Evolutionary conservation across 2,888 invertebrate species (phyloP), one percentile per base, ranked within the genome.

Genomic region (Philereme vetulata): DNA sequence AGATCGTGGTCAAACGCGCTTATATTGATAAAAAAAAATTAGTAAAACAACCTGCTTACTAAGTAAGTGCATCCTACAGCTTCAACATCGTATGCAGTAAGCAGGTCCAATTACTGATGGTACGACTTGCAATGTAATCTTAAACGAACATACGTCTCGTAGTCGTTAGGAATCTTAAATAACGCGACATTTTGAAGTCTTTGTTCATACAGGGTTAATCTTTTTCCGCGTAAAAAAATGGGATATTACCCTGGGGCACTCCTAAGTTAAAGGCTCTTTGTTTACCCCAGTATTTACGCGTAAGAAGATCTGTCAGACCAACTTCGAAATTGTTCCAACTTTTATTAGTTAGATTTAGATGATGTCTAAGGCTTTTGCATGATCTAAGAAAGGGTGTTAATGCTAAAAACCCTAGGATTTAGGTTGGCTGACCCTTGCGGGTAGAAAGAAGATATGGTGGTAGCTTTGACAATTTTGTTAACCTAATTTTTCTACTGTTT

Each of bases 231-330:
- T 32, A 50, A 38, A 44, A 21, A 49, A 10, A 36, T 9, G 7
- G 48, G 42, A 44, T 56, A 38, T 33, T 44, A 50, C 56, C 45
- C 32, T n/a, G 33, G 50, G 50, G 50, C 32, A 44, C 10, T n/a
- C 9, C 10, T 45, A 50, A 45, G 56, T 45, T 38, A 50, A 56
- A 33, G 8, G 6, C 55, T 44, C 33, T 56, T 50, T 49, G 56
- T 61, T 52, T 61, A 47, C 47, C 44, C 44, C 50, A 50, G 38
- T 50, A 50, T 50, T 56, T 56, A 36, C 36, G 45, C 44, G 44
- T 11, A 21, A 6, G 21, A 3, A 21, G n/a, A 42, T n/a, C 10
- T 42, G 10, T 4, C n/a, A 42, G n/a, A 10, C 10, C 5, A 44
- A 44, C 21, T 11, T 6, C 4, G 21, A 21, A 21, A 21, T 5